These are phyloP conservation scores for Sycophila sp. DNA, from an alignment of 1,140 invertebrate genomes.

Conservation along the genomic window DNA sequence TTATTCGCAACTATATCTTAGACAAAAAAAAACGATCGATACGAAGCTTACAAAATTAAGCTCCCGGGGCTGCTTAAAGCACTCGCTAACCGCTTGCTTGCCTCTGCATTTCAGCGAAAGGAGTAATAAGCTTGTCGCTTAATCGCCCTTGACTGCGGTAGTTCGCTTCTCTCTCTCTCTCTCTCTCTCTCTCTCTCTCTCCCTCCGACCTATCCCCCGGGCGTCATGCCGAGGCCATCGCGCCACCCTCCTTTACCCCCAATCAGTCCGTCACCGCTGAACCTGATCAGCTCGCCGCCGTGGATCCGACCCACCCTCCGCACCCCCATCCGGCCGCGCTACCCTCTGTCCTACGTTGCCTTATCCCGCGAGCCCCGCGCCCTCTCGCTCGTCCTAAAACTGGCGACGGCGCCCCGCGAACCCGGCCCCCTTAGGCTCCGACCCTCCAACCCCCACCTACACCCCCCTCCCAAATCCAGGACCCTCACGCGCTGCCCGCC, in stretches of 20 bases:
- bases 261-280: background rate
- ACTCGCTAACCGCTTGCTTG: background rate
- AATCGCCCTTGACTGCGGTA: no score
- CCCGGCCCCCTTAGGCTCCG: background rate
- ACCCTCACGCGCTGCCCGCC: background rate
- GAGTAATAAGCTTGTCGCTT: no score
- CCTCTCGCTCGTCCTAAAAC: slow-evolving; percentile 1
- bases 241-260: slow-evolving; percentile 11
- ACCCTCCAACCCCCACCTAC: background rate
- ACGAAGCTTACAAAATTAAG: no score
- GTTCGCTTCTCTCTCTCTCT: no score
- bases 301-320: background rate
- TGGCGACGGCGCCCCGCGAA: slow-evolving; percentile 6
- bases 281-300: slow-evolving; percentile 18
- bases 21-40: no score
- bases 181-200: background rate
- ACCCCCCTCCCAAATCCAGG: slow-evolving; percentile 1
- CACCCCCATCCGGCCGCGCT: background rate
- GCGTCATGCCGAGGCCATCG: background rate
- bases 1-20: no score
- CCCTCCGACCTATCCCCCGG: background rate
- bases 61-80: no score
- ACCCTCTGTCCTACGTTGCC: slow-evolving; percentile 11
- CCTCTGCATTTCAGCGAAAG: no score
- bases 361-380: background rate